phyloP scores from a whole-genome alignment of 2,113 vertebrate genomes.

The Hipposideros armiger region DNA sequence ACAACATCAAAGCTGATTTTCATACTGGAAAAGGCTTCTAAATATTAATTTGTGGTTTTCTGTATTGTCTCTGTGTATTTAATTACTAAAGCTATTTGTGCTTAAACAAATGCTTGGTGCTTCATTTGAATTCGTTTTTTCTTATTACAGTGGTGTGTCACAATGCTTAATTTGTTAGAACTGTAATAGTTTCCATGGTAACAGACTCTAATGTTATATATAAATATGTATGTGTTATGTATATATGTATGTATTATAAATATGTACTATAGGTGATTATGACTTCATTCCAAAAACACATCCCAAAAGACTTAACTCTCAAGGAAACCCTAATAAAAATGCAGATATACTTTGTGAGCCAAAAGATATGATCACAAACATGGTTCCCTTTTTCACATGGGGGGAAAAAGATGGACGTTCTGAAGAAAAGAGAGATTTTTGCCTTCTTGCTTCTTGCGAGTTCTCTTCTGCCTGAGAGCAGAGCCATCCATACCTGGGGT shows the following conservation, averaged over 20 bases:
- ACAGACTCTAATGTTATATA: constrained; percentile 74
- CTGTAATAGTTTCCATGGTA: constrained; percentile 78
- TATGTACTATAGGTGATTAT: constrained; percentile 51
- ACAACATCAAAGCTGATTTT: constrained; percentile 59
- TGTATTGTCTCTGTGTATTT: constrained; percentile 71
- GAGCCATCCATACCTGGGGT: not conserved
- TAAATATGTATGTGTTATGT: constrained; percentile 75
- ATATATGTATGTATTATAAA: constrained; percentile 60
- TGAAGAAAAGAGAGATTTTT: not conserved
- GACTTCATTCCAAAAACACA: constrained; percentile 45
- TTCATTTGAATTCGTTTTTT: constrained; percentile 78
- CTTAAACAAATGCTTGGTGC: constrained; percentile 78
- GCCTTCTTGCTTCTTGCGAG: not conserved
- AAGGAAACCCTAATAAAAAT: constrained; percentile 63
- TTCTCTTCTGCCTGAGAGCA: not conserved
- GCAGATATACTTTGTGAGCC: constrained; percentile 25
- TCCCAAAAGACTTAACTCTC: constrained; percentile 41
- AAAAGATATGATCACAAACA: constrained; percentile 2
- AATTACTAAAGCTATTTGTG: constrained; percentile 77
- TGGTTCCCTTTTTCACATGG: not conserved
- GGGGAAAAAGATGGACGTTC: not conserved
- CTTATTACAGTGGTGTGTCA: constrained; percentile 72
- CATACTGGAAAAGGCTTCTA: constrained; percentile 68
- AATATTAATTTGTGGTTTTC: constrained; percentile 75
- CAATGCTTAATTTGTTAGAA: constrained; percentile 78